Conservation (phyloP, 2,113 vertebrate genomes). For the Hypomesus transpacificus region DNA sequence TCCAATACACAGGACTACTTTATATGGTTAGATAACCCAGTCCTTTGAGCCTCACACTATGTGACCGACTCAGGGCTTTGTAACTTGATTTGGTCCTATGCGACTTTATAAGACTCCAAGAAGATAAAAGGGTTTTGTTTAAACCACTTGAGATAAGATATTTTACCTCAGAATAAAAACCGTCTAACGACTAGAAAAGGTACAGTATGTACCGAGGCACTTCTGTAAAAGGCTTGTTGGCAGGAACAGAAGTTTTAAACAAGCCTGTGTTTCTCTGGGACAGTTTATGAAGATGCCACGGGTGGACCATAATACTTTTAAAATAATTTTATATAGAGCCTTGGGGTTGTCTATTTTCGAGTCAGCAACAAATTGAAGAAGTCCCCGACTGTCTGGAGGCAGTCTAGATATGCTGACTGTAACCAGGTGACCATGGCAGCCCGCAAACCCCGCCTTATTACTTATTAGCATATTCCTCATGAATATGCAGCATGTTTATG, state of each 20-base stretch:
- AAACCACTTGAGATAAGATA: background rate
- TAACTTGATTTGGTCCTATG: constrained; percentile 29
- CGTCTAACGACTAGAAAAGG: background rate
- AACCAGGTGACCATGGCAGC: background rate
- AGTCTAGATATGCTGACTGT: constrained; percentile 6
- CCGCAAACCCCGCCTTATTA: background rate
- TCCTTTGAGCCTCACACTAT: constrained; percentile 23
- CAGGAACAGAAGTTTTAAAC: background rate
- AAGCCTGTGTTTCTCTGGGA: constrained; percentile 1
- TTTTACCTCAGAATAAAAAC: background rate
- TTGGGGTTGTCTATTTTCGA: background rate
- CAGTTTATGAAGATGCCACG: background rate
- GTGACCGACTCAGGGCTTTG: constrained; percentile 41
- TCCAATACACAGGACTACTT: constrained; percentile 1
- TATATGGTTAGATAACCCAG: constrained; percentile 13
- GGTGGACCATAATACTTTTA: background rate
- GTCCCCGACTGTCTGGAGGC: background rate
- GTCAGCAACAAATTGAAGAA: background rate
- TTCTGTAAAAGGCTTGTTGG: background rate
- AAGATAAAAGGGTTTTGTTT: constrained; percentile 3
- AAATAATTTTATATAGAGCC: background rate
- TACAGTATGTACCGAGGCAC: background rate
- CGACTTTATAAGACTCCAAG: constrained; percentile 3
- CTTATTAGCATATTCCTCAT: constrained; percentile 29
- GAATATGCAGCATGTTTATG: constrained; percentile 27